Base-by-base conservation (phyloP, 1,140 invertebrate genomes). In the Ladona fulva region DNA sequence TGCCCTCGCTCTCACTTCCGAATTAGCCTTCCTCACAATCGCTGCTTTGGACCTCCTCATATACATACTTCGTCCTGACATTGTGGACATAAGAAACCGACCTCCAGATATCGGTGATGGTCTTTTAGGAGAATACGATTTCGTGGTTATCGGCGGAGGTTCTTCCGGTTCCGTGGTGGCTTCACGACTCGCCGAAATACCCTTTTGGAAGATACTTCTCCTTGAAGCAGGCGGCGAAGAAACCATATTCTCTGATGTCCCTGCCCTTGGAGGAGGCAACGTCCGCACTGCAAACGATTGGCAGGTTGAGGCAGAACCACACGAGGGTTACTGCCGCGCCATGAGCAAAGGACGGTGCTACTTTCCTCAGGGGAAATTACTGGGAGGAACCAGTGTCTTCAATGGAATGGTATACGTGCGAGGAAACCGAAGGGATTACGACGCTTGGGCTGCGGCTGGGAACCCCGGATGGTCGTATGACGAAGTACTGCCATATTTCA, bases 171-270 rank as follows among this genome's bases (percentile, higher is more conserved):
- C 42, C 74, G 85, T 86, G 5, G 37, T 87, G 5, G 86, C 85
- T 0, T 83, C 81, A 77, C 81, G 86, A 52, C 81, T 87, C 25
- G 82, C 84, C 0, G 86, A 85, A 78, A 82, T 85, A 16, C 74
- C 76, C 0, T 80, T 85, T 42, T 81, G 82, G 0, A 85, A 81
- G 5, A 83, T 88, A 0, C 79, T 88, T 8, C 78, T 88, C n/a
- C 75, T 88, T n/a, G 87, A 88, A 82, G 87, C 87, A 0, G 87
- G 87, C 10, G 85, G 82, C 10, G 81, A 84, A 12, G 52, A 66
- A 22, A 66, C 52, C 12, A 3, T 66, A 12, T 66, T 73, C 24
- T 52, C 44, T 24, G 59, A 74, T 19, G 59, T 78, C 3, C 77
- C 77, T 22, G 77, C 77, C 5, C 75, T 66, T 5, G 12, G 16